These are phyloP conservation scores for Arbacia lixula DNA, from an alignment of 53 echinoderm and acorn worm species.

Conservation along the genomic window DNA sequence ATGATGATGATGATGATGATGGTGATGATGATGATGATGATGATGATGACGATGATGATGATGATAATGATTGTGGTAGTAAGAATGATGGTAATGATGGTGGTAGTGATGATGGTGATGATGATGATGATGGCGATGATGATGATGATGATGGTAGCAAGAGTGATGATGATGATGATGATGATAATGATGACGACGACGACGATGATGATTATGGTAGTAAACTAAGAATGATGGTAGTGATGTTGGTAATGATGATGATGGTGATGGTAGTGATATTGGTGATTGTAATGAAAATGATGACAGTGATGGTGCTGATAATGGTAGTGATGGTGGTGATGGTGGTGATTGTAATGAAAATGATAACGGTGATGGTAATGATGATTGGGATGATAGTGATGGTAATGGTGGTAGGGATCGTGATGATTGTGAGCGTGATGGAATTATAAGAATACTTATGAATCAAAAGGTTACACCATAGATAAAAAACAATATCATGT, in stretches of 20 bases:
- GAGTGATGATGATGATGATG: not conserved
- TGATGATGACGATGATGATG: constrained; percentile 8
- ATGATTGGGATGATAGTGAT: no score
- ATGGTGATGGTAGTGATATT: not conserved
- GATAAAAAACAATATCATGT: no score
- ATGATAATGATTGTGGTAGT: not conserved
- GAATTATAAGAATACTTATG: no score
- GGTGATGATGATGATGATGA: constrained; percentile 21
- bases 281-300: not conserved
- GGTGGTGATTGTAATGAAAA: not conserved
- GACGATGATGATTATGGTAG: not conserved
- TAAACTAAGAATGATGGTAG: no score
- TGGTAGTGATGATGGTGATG: constrained; percentile 28
- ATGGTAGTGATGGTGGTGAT: not conserved
- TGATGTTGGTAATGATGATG: not conserved
- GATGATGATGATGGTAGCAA: not conserved
- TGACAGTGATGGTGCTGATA: not conserved
- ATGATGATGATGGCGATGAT: not conserved
- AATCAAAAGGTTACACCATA: no score
- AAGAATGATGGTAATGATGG: not conserved
- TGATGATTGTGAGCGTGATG: no score
- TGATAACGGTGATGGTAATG: no score
- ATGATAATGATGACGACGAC: constrained; percentile 7
- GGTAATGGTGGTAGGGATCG: no score
- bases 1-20: constrained; percentile 3